phyloP scores from a whole-genome alignment of 2,113 vertebrate species.

The Vimba vimba region DNA sequence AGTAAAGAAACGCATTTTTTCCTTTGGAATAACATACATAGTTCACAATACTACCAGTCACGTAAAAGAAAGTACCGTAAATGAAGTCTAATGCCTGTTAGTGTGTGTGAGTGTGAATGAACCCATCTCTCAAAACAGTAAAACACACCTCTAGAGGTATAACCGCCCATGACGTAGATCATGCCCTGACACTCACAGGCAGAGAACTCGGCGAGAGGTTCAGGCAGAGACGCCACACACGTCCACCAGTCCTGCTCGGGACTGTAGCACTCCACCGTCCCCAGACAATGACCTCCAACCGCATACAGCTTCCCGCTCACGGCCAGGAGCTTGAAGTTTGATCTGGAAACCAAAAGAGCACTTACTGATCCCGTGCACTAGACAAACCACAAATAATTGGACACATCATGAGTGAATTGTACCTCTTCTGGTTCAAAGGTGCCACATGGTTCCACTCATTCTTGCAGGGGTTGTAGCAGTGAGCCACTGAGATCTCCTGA shows the following conservation, averaged over 20 bases:
- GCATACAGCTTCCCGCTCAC: slow-evolving; percentile 91
- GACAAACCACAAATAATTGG: not conserved
- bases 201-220: slow-evolving; percentile 92
- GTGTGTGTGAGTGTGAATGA: not conserved
- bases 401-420: slow-evolving; percentile 30
- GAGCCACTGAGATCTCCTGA: slow-evolving; percentile 90
- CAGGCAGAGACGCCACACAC: slow-evolving; percentile 88
- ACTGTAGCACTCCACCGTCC: slow-evolving; percentile 91
- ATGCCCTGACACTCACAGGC: slow-evolving; percentile 92
- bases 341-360: slow-evolving; percentile 73
- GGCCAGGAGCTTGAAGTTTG: slow-evolving; percentile 94
- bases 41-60: not conserved
- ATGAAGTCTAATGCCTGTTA: too few relatives aligned
- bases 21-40: not conserved
- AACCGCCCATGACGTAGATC: slow-evolving; percentile 95
- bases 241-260: slow-evolving; percentile 94
- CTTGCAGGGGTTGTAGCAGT: slow-evolving; percentile 91
- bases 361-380: not conserved
- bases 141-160: slow-evolving; percentile 87
- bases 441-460: slow-evolving; percentile 91
- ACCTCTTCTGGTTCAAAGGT: slow-evolving; percentile 97
- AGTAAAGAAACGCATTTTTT: not conserved
- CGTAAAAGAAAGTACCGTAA: not conserved
- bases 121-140: not conserved
- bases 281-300: slow-evolving; percentile 89